Conservation (phyloP, 23 tunicate genomes). For the Ciona savignyi region DNA sequence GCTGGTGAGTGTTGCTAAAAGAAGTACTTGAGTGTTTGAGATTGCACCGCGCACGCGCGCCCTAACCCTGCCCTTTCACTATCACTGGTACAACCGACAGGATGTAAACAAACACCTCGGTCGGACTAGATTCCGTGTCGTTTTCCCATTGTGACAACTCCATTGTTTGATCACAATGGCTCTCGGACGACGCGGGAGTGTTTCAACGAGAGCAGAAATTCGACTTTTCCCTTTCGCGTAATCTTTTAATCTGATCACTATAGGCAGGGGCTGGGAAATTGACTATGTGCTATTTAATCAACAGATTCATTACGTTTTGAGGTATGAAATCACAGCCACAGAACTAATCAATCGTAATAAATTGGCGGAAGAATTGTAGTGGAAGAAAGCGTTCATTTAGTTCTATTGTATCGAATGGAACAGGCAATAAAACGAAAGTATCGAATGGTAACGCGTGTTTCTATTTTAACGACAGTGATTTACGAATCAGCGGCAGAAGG, state of each 20-base stretch:
- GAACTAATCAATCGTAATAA: too few species aligned
- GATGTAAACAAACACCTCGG: conserved; percentile 1
- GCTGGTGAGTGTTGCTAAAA: neutral
- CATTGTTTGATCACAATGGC: neutral
- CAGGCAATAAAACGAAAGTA: neutral
- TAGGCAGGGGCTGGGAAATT: neutral
- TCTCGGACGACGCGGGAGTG: conserved; percentile 1
- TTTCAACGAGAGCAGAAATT: neutral
- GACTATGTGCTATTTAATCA: too few species aligned
- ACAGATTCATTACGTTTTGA: too few species aligned
- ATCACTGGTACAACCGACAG: too few species aligned
- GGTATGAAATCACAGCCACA: too few species aligned
- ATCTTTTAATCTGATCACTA: neutral
- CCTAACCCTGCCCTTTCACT: neutral
- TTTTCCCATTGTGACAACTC: neutral
- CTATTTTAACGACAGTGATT: too few species aligned
- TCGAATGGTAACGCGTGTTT: too few species aligned
- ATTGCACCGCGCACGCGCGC: neutral
- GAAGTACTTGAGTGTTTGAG: neutral
- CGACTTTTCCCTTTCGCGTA: neutral
- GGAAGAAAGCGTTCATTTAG: neutral
- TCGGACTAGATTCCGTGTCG: neutral
- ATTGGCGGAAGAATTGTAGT: too few species aligned
- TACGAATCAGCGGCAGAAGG: too few species aligned
- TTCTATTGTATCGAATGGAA: neutral